phyloP scores from a whole-genome alignment of 2,113 vertebrate genomes.

The Erinaceus europaeus region DNA sequence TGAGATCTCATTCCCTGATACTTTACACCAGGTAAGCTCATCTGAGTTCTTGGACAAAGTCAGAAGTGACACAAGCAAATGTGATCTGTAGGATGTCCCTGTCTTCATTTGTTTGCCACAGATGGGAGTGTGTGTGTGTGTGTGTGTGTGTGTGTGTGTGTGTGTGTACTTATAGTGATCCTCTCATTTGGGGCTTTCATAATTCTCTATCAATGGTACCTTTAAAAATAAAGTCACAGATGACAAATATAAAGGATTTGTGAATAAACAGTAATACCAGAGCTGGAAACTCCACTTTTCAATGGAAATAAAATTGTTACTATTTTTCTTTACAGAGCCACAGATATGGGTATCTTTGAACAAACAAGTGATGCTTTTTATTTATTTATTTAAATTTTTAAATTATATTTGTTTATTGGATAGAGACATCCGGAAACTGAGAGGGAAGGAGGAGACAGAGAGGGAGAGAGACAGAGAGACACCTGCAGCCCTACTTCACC shows the following conservation, averaged over 20 bases:
- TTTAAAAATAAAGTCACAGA: neutral
- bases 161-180: too few species aligned
- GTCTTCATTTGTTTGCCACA: fast-evolving
- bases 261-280: neutral
- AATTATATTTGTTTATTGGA: too few species aligned
- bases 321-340: neutral
- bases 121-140: fast-evolving
- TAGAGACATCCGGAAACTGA: too few species aligned
- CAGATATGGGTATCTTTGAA: neutral
- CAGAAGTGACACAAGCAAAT: fast-evolving
- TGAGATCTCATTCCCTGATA: too few species aligned
- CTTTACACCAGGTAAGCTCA: too few species aligned
- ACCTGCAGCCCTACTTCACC: too few species aligned
- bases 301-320: fast-evolving
- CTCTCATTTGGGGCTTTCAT: neutral
- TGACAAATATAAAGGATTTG: neutral
- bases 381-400: too few species aligned
- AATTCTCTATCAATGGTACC: neutral
- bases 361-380: neutral
- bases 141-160: neutral
- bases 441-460: neutral
- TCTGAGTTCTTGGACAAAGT: neutral
- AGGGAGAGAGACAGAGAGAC: neutral
- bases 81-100: neutral
- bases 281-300: neutral